phyloP scores from a whole-genome alignment of 2,797 vertebrate genomes.

The Crypturellus tataupa region DNA sequence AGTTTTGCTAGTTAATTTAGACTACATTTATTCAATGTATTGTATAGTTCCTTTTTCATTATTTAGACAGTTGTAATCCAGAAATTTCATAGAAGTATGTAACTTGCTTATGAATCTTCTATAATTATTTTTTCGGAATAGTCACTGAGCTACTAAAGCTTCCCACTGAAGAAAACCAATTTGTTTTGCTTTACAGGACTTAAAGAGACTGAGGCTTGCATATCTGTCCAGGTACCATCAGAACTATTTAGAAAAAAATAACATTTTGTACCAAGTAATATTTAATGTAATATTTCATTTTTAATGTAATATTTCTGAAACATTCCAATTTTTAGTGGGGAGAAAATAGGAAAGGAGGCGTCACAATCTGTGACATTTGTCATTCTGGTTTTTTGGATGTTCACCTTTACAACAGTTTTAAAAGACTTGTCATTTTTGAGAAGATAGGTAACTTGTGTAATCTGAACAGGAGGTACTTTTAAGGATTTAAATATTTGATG shows the following conservation, averaged over 20 bases:
- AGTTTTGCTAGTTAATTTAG: not conserved
- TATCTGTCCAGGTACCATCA: not conserved
- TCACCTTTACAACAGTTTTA: not conserved
- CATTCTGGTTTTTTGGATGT: not conserved
- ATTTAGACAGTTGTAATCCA: not conserved
- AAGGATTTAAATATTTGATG: slow-evolving; percentile 31
- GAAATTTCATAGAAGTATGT: not conserved
- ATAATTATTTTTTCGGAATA: not conserved
- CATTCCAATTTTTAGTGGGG: not conserved
- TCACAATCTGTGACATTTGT: not conserved
- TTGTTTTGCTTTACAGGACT: not conserved
- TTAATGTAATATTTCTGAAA: not conserved
- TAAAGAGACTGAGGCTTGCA: not conserved
- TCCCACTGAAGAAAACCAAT: not conserved
- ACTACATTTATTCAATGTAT: not conserved
- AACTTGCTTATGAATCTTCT: not conserved
- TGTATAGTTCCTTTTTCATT: not conserved
- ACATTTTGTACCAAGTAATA: not conserved
- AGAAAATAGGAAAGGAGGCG: not conserved
- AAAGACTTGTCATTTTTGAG: slow-evolving; percentile 23
- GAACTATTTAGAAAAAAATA: not conserved
- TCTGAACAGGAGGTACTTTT: slow-evolving; percentile 25
- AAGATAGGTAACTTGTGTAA: slow-evolving; percentile 58
- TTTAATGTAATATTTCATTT: not conserved
- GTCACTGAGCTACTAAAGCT: not conserved